Base-by-base conservation (phyloP, 2,797 vertebrate genomes). In the Phalanger gymnotis region DNA sequence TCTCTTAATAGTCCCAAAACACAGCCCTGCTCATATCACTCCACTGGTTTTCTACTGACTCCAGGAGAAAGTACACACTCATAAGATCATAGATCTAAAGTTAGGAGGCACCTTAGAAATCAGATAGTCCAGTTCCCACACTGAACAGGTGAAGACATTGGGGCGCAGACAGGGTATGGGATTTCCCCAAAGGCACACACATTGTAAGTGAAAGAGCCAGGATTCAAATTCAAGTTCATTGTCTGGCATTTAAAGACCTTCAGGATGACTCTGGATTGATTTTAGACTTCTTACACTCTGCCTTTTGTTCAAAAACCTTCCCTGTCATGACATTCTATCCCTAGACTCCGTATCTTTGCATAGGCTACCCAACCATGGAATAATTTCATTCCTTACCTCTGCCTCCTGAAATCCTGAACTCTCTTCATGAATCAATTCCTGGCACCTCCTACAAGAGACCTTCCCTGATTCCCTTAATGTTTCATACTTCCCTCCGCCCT, bases 131-230 rank as follows among this genome's bases (percentile, higher is more conserved):
- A 73, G 16, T 73, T 73, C n/a, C 66, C 14, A 40, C 66, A 40
- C 40, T 40, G 66, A 40, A 40, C 16, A 73, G 19, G 40, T 73
- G 19, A 40, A n/a, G n/a, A 40, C 16, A 40, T 2, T 40, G 66
- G 10, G 16, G 2, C 19, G 2, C 16, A 40, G 19, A 9, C 0
- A 73, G 14, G 14, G 5, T 19, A 4, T 40, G 2, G 2, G n/a
- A 73, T 73, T 73, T 73, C 66, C 16, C 19, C n/a, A 40, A 66
- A n/a, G 66, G 40, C n/a, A 40, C 66, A 73, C 2, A 40, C 12
- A 0, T 40, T 22, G 6, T 73, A 25, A 73, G 16, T 73, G 2
- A 9, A 40, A 73, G 6, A 73, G 6, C 34, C 2, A 73, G 66
- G n/a, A 73, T 73, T 40, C 66, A 40, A 73, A 73, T 73, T 73